A percentile compares a stretch with the other conserved stretches of the same genome.
Evolutionary conservation across 2,113 vertebrate species (phyloP).

Genomic region (Penelope pileata): DNA sequence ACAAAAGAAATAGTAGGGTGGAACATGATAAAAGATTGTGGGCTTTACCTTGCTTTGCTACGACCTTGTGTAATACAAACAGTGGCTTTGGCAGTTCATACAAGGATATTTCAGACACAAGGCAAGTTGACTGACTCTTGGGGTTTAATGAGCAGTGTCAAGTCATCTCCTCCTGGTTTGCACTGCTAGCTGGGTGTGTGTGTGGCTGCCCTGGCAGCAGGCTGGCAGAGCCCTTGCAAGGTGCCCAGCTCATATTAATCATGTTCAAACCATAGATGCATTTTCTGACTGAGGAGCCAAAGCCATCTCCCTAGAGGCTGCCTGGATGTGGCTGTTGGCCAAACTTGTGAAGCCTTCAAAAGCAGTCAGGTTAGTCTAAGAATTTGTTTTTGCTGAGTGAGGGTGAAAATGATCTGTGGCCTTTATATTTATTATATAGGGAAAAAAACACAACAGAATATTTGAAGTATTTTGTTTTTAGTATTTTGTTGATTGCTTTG

Average conservation of each 20-base stretch:
- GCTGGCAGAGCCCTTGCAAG: background rate
- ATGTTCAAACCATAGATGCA: background rate
- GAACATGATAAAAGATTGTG: background rate
- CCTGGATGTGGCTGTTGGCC: background rate
- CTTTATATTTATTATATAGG: fast-evolving
- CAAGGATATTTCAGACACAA: background rate
- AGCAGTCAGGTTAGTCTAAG: background rate
- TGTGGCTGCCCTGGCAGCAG: background rate
- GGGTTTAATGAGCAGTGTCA: background rate
- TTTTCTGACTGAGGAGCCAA: background rate
- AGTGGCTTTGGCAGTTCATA: background rate
- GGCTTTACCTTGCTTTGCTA: background rate
- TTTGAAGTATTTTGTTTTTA: background rate
- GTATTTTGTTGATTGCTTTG: background rate
- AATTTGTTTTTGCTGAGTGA: background rate
- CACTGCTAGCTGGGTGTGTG: background rate
- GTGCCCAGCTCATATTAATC: background rate
- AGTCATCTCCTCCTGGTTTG: background rate
- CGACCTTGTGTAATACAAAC: background rate
- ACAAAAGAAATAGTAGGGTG: background rate
- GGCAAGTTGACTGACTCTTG: background rate
- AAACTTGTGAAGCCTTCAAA: background rate
- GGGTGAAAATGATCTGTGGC: background rate
- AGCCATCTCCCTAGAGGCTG: background rate
- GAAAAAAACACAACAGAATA: background rate